Evolutionary conservation across 2,797 vertebrate species (phyloP).

Genomic region (Sebastes taczanowskii): DNA sequence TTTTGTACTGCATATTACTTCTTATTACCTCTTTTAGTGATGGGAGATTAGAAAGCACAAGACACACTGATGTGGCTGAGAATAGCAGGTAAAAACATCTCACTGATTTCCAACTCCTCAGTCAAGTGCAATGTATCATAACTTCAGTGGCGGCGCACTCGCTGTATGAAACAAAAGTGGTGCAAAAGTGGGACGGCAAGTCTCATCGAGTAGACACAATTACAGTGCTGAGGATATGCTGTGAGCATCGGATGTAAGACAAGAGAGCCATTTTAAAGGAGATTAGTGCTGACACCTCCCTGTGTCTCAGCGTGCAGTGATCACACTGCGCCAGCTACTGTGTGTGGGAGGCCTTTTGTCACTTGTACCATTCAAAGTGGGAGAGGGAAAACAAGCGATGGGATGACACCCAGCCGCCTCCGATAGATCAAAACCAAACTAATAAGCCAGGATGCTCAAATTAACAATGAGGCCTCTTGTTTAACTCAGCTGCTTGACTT

Average conservation of each 20-base stretch:
- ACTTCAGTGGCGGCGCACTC: slow-evolving; percentile 59
- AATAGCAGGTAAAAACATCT: slow-evolving; percentile 69
- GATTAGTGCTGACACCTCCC: slow-evolving; percentile 84
- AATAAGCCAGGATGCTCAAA: slow-evolving; percentile 82
- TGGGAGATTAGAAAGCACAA: slow-evolving; percentile 70
- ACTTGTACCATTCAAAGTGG: slow-evolving; percentile 81
- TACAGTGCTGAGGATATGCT: slow-evolving; percentile 68
- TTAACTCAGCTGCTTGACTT: slow-evolving; percentile 75
- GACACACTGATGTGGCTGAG: slow-evolving; percentile 53
- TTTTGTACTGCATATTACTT: slow-evolving; percentile 63
- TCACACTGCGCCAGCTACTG: slow-evolving; percentile 77
- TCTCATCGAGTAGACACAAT: slow-evolving; percentile 77
- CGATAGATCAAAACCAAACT: slow-evolving; percentile 79
- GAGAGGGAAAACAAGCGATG: slow-evolving; percentile 73
- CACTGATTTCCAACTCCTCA: slow-evolving; percentile 63
- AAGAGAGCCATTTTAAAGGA: slow-evolving; percentile 82
- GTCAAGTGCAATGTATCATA: slow-evolving; percentile 66
- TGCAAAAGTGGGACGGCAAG: slow-evolving; percentile 71
- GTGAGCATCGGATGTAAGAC: slow-evolving; percentile 77
- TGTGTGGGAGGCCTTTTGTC: slow-evolving; percentile 85
- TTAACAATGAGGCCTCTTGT: slow-evolving; percentile 78
- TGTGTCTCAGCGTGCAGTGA: slow-evolving; percentile 79
- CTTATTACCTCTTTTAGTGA: slow-evolving; percentile 63
- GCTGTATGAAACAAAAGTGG: slow-evolving; percentile 63
- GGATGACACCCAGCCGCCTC: slow-evolving; percentile 79